These are phyloP conservation scores for Luffia ferchaultella DNA, from an alignment of 2,888 invertebrate genomes.

Conservation along the genomic window DNA sequence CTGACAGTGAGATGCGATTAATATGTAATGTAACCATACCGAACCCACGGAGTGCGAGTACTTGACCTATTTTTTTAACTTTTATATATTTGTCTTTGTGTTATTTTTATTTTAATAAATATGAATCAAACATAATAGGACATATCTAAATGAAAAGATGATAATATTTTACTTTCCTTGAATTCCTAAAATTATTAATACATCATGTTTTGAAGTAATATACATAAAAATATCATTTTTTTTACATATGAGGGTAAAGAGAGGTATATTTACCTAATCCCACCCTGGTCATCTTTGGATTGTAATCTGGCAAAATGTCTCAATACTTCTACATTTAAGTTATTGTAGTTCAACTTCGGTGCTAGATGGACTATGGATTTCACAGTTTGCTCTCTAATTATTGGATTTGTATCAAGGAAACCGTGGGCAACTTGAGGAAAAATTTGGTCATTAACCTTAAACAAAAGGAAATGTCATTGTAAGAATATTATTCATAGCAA, in stretches of 20 bases:
- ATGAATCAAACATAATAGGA: slow-evolving; percentile 23
- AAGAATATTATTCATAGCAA: background rate
- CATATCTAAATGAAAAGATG: slow-evolving; percentile 57
- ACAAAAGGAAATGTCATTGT: slow-evolving; percentile 27
- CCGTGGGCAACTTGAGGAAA: slow-evolving; percentile 95
- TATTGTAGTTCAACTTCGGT: slow-evolving; percentile 96
- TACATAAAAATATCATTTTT: background rate
- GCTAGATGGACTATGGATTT: slow-evolving; percentile 97
- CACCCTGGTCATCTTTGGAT: slow-evolving; percentile 93
- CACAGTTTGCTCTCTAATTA: slow-evolving; percentile 96
- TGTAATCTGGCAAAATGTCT: slow-evolving; percentile 96
- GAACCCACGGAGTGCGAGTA: too few relatives aligned
- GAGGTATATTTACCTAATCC: slow-evolving; percentile 58
- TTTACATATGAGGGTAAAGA: slow-evolving; percentile 2
- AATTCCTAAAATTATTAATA: background rate
- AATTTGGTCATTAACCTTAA: slow-evolving; percentile 91
- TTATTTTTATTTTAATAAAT: too few relatives aligned
- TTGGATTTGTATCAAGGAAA: slow-evolving; percentile 96
- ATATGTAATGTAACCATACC: too few relatives aligned
- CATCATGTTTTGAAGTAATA: background rate
- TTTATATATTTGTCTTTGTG: too few relatives aligned
- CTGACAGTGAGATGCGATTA: too few relatives aligned
- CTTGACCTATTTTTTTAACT: too few relatives aligned
- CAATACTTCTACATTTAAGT: slow-evolving; percentile 95
- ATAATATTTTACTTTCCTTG: too few relatives aligned